Conservation (phyloP, 2,888 invertebrate species). For the Myopa tessellatipennis region DNA sequence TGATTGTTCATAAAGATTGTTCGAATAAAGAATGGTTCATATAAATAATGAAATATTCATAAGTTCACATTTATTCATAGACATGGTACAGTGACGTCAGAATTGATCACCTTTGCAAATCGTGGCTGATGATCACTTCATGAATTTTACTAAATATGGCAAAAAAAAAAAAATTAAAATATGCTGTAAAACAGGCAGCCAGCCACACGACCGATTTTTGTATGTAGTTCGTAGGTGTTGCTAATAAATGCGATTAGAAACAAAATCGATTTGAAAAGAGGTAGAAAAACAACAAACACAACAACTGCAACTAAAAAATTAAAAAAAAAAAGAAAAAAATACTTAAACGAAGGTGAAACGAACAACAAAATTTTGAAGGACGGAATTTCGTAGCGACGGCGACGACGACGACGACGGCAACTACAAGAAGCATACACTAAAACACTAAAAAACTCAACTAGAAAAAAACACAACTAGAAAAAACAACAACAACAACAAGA, state of each 20-base stretch:
- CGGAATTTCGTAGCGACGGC: conserved; percentile 41
- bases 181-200: background rate
- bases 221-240: conserved; percentile 9
- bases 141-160: no score
- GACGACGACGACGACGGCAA: conserved; percentile 8
- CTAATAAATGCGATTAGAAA: conserved; percentile 22
- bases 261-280: conserved; percentile 24
- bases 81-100: no score
- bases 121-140: no score
- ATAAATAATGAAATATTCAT: no score
- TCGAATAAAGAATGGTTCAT: no score
- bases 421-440: background rate
- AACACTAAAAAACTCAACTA: background rate
- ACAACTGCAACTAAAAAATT: background rate
- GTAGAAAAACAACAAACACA: background rate
- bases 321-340: background rate
- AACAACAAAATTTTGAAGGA: conserved; percentile 40
- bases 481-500: background rate
- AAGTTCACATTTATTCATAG: no score
- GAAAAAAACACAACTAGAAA: background rate
- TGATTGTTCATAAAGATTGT: no score
- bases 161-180: background rate
- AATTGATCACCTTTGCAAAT: no score
- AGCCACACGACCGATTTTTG: background rate
- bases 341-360: conserved; percentile 9